Base-by-base conservation (phyloP, 2,113 vertebrate genomes). In the Excalfactoria chinensis region DNA sequence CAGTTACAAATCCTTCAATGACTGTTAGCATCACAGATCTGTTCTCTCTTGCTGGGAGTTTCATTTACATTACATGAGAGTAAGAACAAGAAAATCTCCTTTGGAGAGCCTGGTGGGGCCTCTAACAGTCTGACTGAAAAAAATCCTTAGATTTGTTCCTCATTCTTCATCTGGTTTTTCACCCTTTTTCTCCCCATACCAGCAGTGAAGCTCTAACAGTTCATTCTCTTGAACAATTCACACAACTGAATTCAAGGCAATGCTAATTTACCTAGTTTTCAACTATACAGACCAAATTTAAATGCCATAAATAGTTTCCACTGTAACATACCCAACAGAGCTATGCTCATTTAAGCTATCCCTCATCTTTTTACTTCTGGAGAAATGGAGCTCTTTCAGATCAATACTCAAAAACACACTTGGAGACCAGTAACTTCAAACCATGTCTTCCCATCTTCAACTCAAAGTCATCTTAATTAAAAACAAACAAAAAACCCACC, bases 81-180 rank as follows among this genome's bases (percentile, higher is more conserved):
- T 32, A 62, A 67, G 69, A 70, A 9, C 25, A 75, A 44, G 21
- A 25, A 30, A 74, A 20, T 18, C 16, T 53, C 22, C 22, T 69
- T 81, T 2, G 4, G 49, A 79, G 7, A 67, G 4, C 25, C 26
- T 2, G 0, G 7, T 13, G 43, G 12, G 40, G 22, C 5, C 16
- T 74, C 21, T 63, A 40, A 37, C 9, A 28, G 7, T 8, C 56
- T 77, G 60, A 77, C 3, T 22, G 7, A 72, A 63, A 51, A 51
- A 64, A 59, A 23, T 53, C 9, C 51, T 74, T n/a, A 74, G 22
- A 53, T 58, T 73, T 86, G 6, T 22, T 89, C 46, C 55, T 63
- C 16, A 13, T 7, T 93, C 11, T 79, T 75, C 20, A 34, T 41
- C 14, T 73, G 40, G 48, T 7, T 30, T n/a, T 71, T 60, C 7